Conservation (phyloP, 2,797 vertebrate species). For the Acridotheres tristis region DNA sequence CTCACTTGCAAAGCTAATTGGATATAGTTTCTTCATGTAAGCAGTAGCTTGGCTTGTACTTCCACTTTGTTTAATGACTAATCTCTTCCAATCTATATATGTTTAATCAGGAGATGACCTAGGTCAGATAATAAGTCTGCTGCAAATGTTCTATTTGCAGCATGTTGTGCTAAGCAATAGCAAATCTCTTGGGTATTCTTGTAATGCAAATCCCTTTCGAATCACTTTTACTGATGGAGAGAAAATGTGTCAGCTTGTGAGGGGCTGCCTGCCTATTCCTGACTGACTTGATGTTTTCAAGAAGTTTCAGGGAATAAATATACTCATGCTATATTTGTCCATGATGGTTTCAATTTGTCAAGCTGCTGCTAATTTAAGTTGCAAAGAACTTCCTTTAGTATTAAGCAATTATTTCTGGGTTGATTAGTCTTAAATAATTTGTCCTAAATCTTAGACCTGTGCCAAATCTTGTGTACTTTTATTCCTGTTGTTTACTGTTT, state of each 20-base stretch:
- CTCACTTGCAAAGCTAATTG: slow-evolving; percentile 55
- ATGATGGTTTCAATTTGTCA: not conserved
- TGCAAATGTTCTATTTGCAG: slow-evolving; percentile 15
- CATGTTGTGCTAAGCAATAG: not conserved
- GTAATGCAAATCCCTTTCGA: not conserved
- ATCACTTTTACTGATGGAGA: not conserved
- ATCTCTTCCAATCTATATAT: slow-evolving; percentile 51
- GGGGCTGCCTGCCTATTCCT: not conserved
- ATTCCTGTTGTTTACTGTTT: not conserved
- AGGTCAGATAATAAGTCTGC: slow-evolving; percentile 28
- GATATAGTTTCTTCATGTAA: slow-evolving; percentile 3
- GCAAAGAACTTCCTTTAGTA: slow-evolving; percentile 16
- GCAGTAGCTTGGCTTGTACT: not conserved
- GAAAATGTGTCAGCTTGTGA: not conserved
- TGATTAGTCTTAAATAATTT: not conserved
- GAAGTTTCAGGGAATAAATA: not conserved
- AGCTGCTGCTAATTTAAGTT: slow-evolving; percentile 1
- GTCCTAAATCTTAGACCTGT: not conserved
- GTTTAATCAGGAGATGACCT: slow-evolving; percentile 47
- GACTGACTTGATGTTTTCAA: not conserved
- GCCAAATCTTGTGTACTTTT: not conserved
- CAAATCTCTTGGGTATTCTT: slow-evolving; percentile 18
- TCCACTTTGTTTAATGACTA: slow-evolving; percentile 39
- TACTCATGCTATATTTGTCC: slow-evolving; percentile 14
- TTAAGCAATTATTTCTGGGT: slow-evolving; percentile 29